Conservation (phyloP, 2,888 invertebrate genomes). For the Agapostemon virescens region DNA sequence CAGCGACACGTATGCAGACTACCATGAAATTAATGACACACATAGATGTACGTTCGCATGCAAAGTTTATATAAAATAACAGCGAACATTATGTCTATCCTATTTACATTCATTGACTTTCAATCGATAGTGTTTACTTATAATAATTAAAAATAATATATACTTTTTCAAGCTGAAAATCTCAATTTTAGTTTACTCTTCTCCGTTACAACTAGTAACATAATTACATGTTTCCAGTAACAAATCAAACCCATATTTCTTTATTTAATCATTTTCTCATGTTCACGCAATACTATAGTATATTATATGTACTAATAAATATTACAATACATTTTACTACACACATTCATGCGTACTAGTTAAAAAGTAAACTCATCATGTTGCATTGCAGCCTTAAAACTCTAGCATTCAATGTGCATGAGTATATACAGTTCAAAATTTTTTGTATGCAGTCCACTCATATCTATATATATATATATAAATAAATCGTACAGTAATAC, state of each 20-base stretch:
- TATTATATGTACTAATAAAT: no score
- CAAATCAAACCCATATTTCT: no score
- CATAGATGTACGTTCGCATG: conserved; percentile 21
- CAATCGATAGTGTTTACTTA: background rate
- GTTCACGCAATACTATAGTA: no score
- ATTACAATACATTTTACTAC: no score
- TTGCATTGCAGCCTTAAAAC: background rate
- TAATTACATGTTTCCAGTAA: no score
- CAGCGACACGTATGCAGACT: conserved; percentile 67
- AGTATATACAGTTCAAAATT: background rate
- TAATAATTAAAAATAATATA: background rate
- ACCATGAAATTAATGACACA: conserved; percentile 10
- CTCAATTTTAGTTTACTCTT: no score
- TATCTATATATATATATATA: no score
- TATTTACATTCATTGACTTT: background rate
- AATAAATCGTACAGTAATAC: no score
- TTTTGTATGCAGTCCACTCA: background rate
- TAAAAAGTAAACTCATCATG: background rate
- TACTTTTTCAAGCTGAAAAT: background rate
- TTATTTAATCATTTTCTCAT: no score
- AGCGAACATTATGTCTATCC: background rate
- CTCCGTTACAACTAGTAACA: no score
- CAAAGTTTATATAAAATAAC: background rate
- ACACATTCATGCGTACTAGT: background rate
- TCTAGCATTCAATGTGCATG: background rate